A percentile compares a stretch with the other conserved stretches of the same genome.
These are phyloP conservation scores for Litocranius walleri DNA, from an alignment of 2,113 vertebrate genomes.

Conservation along the genomic window DNA sequence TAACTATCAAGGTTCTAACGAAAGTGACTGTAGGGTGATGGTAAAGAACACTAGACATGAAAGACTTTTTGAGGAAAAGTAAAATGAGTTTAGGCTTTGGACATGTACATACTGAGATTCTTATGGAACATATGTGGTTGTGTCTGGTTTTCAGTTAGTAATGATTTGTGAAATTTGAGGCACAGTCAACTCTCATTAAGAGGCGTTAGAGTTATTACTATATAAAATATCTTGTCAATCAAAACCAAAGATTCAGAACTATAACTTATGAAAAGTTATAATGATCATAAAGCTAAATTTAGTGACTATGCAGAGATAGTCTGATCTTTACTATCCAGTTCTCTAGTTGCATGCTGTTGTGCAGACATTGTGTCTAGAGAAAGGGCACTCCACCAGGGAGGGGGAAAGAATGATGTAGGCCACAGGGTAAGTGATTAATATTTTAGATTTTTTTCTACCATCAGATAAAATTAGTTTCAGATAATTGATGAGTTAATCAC, in stretches of 20 bases:
- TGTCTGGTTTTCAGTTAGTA: neutral
- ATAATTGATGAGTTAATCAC: neutral
- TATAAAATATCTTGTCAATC: neutral
- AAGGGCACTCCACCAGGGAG: neutral
- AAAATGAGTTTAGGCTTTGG: neutral
- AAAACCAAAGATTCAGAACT: neutral
- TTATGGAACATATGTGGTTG: neutral
- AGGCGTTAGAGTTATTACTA: neutral
- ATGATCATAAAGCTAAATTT: neutral
- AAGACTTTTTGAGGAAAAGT: neutral
- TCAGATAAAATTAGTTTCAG: neutral
- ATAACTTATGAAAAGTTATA: neutral
- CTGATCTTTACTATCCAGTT: neutral
- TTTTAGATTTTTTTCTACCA: neutral
- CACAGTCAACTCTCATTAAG: neutral
- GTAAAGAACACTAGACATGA: neutral
- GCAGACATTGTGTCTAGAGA: fast-evolving
- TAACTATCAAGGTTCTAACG: neutral
- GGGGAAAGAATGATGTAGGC: neutral
- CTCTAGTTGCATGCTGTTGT: neutral
- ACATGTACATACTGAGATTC: neutral
- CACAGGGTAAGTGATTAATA: neutral
- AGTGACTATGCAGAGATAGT: neutral
- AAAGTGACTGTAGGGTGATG: neutral
- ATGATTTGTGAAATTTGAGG: neutral